phyloP scores from a whole-genome alignment of 2,888 invertebrate species.

The Erebia palarica region DNA sequence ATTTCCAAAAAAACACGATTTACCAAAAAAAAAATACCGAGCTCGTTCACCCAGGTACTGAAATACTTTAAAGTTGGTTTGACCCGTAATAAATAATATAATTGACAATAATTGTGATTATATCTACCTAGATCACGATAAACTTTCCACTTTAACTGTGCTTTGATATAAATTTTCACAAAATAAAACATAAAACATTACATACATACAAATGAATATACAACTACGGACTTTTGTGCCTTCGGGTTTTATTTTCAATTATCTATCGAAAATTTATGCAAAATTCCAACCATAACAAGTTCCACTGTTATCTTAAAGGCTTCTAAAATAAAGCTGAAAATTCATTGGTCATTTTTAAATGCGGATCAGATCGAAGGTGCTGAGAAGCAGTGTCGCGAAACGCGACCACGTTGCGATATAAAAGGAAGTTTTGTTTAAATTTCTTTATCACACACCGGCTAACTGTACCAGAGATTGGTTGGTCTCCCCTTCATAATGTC shows the following conservation, averaged over 20 bases:
- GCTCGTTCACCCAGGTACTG: too few species aligned
- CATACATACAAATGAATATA: background rate
- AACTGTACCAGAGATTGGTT: slow-evolving; percentile 68
- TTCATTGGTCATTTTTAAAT: slow-evolving; percentile 11
- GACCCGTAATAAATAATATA: background rate
- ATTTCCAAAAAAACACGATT: too few species aligned
- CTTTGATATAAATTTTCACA: background rate
- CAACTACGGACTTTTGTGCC: slow-evolving; percentile 46
- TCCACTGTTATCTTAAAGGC: background rate
- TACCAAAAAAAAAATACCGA: too few species aligned
- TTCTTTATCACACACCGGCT: slow-evolving; percentile 76
- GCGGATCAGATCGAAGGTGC: slow-evolving; percentile 56
- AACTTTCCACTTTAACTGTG: background rate
- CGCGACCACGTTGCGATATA: slow-evolving; percentile 79
- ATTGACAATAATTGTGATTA: too few species aligned
- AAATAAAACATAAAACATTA: background rate
- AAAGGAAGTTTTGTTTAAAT: slow-evolving; percentile 80
- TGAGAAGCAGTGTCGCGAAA: slow-evolving; percentile 78
- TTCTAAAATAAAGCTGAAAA: slow-evolving; percentile 3
- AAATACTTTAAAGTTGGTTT: background rate
- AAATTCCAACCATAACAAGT: slow-evolving; percentile 24
- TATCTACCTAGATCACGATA: background rate
- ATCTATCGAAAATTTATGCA: slow-evolving; percentile 30
- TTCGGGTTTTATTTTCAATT: slow-evolving; percentile 45
- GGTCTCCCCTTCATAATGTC: slow-evolving; percentile 72